Conservation (phyloP, 2,888 invertebrate genomes). For the Deroplatys truncata region DNA sequence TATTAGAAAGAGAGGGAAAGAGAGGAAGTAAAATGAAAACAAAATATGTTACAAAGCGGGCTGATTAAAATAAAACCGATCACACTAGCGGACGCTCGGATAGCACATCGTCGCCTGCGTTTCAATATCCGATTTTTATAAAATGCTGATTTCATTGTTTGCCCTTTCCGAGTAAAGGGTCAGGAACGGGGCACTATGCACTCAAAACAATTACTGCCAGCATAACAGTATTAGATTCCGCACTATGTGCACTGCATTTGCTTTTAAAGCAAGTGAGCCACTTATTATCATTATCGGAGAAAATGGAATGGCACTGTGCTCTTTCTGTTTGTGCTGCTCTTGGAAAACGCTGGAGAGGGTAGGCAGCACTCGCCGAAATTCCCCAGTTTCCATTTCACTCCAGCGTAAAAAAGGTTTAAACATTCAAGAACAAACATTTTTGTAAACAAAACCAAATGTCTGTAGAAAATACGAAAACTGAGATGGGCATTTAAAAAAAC, state of each 20-base stretch:
- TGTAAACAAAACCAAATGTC: background rate
- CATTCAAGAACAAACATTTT: background rate
- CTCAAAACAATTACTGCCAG: constrained; percentile 6
- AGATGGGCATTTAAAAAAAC: background rate
- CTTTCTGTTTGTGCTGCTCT: background rate
- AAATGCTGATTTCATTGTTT: background rate
- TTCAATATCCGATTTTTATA: background rate
- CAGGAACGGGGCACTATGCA: background rate
- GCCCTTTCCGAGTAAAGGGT: background rate
- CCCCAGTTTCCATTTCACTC: background rate
- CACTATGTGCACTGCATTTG: background rate
- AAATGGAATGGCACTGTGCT: background rate
- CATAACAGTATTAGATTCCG: background rate
- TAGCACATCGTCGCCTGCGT: background rate
- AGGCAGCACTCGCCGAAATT: background rate
- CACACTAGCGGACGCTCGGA: too few relatives aligned
- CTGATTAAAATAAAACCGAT: too few relatives aligned
- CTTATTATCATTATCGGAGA: background rate
- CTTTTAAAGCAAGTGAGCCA: constrained; percentile 1
- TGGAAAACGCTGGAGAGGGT: background rate
- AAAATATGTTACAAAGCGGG: too few relatives aligned
- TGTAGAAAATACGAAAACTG: background rate
- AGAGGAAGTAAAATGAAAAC: too few relatives aligned
- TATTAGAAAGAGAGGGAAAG: too few relatives aligned
- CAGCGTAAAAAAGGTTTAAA: background rate